Conservation (phyloP, 2,113 vertebrate genomes). For the Nyctereutes procyonoides region DNA sequence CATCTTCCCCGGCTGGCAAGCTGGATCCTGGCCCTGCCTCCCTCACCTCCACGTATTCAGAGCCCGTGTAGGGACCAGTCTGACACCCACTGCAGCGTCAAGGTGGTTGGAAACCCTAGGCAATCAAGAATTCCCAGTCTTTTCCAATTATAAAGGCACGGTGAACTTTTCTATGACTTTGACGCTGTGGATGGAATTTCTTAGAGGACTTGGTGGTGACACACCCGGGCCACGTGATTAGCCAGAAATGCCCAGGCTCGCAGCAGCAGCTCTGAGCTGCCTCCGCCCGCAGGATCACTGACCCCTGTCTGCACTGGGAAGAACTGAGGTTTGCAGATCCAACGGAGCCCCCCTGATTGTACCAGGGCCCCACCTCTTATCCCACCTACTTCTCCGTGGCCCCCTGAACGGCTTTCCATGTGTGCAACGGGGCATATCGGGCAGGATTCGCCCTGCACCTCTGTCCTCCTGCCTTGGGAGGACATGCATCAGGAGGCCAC, state of each 20-base stretch:
- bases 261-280: background rate
- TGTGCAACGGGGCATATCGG: fast-evolving
- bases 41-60: background rate
- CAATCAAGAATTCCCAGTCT: background rate
- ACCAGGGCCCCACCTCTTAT: background rate
- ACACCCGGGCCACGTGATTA: background rate
- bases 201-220: background rate
- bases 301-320: background rate
- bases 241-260: background rate
- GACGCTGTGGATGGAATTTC: background rate
- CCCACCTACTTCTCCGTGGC: background rate
- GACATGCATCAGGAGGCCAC: background rate
- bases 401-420: background rate
- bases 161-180: background rate
- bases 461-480: background rate
- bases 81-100: background rate
- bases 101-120: background rate
- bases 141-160: slow-evolving; percentile 6
- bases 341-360: background rate
- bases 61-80: background rate
- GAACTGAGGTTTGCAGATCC: background rate
- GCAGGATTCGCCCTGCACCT: fast-evolving
- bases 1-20: background rate
- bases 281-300: background rate
- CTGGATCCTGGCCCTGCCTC: background rate